phyloP scores from a whole-genome alignment of 2,113 vertebrate genomes.

The Fulica atra region DNA sequence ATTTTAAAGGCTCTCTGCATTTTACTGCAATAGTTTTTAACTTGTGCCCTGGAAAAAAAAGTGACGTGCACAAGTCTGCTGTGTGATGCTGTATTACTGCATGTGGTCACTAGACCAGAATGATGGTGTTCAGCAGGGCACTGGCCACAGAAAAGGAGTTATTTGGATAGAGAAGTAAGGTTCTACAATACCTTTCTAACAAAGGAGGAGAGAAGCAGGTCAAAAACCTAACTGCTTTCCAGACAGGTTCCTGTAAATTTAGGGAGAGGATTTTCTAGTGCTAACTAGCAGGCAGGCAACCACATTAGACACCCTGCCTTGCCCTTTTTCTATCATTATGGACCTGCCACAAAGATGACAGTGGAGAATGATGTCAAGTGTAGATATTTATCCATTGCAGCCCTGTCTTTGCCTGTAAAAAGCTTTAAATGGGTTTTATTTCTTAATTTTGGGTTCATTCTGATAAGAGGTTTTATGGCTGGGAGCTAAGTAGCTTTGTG shows the following conservation, averaged over 20 bases:
- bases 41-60: neutral
- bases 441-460: neutral
- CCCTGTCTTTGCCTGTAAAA: neutral
- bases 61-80: neutral
- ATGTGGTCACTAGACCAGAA: neutral
- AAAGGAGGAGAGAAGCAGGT: neutral
- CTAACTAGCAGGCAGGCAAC: neutral
- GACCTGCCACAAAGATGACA: neutral
- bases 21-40: neutral
- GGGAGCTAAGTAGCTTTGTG: neutral
- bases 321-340: neutral
- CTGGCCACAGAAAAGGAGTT: neutral
- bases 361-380: neutral
- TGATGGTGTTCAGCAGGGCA: neutral
- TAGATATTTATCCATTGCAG: neutral
- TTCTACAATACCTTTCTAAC: neutral
- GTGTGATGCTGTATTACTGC: too few species aligned
- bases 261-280: neutral
- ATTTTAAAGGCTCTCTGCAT: neutral
- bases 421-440: neutral
- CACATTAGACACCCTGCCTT: neutral
- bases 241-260: neutral
- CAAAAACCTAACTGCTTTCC: neutral
- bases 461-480: constrained; percentile 5
- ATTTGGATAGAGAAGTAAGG: neutral